Base-by-base conservation (phyloP, 2,888 invertebrate genomes). In the Brachynemurus nebulosus region DNA sequence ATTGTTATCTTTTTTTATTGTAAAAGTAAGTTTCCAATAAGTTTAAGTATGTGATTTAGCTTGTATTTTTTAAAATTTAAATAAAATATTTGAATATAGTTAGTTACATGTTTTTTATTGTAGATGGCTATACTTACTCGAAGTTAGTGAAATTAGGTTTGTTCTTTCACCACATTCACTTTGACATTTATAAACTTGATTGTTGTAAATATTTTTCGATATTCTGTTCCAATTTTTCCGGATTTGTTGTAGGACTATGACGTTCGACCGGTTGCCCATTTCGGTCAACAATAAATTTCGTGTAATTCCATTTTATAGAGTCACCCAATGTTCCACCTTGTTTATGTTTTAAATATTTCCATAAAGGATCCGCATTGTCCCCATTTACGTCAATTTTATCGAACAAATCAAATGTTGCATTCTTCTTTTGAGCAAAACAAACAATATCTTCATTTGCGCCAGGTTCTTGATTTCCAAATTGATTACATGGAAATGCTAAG, bases 231-330 rank as follows among this genome's bases (percentile, higher is more conserved):
- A 64, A 47, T 35, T 51, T 55, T 5, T 57, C 46, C 11, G 64
- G 63, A 48, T 62, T 61, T 12, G 55, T 56, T 33, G 53, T 49
- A 6, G 82, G 78, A 0, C 72, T 76, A 50, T 76, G 74, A 46
- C 83, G 66, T 50, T 76, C 77, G 7, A 81, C 78, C 0, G 81
- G 80, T 23, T 74, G 65, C 0, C 88, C 88, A 45, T 80, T 65
- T 55, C 72, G 77, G 59, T 88, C 77, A 20, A 90, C 67, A 27
- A 91, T 69, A 62, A 90, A 91, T 62, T 91, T 91, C 1, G 86
- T 80, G 59, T 88, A 91, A 64, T 91, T 91, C 90, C 90, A 91
- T 59, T 88, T 89, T 52, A 90, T 84, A 50, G 75, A 75, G 59
- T 81, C 68, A 0, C 70, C 72, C 2, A 74, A 44, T 0, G 63